Base-by-base conservation (phyloP, 1,140 invertebrate species). In the Atopsyche davidsoni region DNA sequence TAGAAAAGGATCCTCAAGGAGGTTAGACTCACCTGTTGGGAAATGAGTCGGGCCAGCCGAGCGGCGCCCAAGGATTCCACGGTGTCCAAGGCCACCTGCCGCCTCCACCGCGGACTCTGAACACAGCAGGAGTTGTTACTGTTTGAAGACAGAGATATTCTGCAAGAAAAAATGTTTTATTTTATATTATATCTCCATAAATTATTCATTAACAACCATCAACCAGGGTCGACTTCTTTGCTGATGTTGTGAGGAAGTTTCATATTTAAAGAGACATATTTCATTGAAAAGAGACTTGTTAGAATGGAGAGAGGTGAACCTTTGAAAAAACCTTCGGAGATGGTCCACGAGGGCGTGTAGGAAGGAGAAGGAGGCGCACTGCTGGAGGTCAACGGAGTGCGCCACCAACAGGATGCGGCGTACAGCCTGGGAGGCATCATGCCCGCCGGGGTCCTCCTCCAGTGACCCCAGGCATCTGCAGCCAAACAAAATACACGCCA, bases 361-460 rank as follows among this genome's bases (percentile, higher is more conserved):
- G 38, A 90, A 69, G 0, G 86, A 87, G 46, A 86, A 86, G 24
- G 86, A 86, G 17, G 83, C 79, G 34, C 82, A 80, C 21, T 86
- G 79, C 57, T 83, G 84, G n/a, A 93, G 75, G 64, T 92, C 85
- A n/a, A 93, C 81, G 51, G 85, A 81, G 51, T 89, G 86, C 3
- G 89, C 87, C 17, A 86, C 85, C 48, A 82, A 84, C 34, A 92
- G 67, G 59, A 92, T 87, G 78, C 88, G 85, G 60, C 86, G 84
- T 16, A 92, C 71, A 2, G 89, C 87, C 62, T 85, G 82, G 38
- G 84, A 87, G 9, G 87, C 87, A 24, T 79, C 64, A n/a, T 79
- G 58, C 4, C 63, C 61, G 17, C 64, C 63, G 50, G 62, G 48
- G 55, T 63, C 66, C 22, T 48, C 57, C 53, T 70, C 69, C 43